Conservation (phyloP, 1,140 invertebrate species). For the Drosophila santomea region DNA sequence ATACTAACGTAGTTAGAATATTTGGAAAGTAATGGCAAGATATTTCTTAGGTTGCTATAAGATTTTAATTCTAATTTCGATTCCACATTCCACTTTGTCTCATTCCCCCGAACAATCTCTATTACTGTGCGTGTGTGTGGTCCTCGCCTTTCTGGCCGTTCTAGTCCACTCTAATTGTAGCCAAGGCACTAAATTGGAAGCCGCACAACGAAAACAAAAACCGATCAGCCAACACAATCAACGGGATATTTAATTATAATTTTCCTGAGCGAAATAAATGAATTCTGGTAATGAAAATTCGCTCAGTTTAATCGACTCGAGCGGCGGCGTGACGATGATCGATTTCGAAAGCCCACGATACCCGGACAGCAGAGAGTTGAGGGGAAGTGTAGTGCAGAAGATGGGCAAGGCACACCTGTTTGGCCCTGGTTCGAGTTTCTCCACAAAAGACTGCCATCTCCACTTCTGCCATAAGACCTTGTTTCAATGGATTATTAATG, state of each 20-base stretch:
- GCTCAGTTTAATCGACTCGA: constrained; percentile 68
- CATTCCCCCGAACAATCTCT: constrained; percentile 1
- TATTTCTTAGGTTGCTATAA: neutral
- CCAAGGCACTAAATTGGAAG: constrained; percentile 45
- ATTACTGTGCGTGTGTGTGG: constrained; percentile 32
- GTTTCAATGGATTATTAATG: constrained; percentile 82
- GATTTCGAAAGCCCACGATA: constrained; percentile 53
- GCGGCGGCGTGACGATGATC: constrained; percentile 75
- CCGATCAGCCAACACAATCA: constrained; percentile 63
- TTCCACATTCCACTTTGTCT: neutral
- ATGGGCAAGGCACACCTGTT: constrained; percentile 67
- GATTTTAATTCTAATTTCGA: neutral
- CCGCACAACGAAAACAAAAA: constrained; percentile 26
- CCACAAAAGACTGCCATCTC: constrained; percentile 8
- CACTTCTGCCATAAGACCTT: constrained; percentile 41
- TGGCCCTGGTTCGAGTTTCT: constrained; percentile 33
- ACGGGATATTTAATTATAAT: constrained; percentile 71
- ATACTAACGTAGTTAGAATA: too few species aligned
- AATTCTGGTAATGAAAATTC: constrained; percentile 76
- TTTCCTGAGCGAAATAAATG: constrained; percentile 62
- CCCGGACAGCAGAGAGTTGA: constrained; percentile 1
- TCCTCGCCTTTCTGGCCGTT: constrained; percentile 22
- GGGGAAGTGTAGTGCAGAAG: constrained; percentile 6
- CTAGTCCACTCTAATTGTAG: constrained; percentile 24
- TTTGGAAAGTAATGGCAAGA: too few species aligned